Evolutionary conservation across 2,797 vertebrate genomes (phyloP), one percentile per base, ranked within the genome.

Genomic region (Pitangus sulphuratus): DNA sequence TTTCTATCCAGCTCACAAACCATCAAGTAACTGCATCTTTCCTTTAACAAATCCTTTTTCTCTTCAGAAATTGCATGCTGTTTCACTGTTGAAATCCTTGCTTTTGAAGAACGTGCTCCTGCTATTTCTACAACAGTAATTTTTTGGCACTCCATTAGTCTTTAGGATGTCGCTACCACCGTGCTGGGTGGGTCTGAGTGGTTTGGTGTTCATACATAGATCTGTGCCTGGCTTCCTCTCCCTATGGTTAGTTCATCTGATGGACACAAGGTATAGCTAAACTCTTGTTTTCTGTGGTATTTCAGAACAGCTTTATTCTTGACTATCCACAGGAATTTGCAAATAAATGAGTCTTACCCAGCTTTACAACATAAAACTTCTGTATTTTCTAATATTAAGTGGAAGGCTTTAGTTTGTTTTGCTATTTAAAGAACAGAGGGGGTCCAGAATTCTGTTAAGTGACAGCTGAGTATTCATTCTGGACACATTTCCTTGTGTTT

Each of bases 341-440:
- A 69, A 64, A 60, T 62, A 83, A 68, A 62, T 54, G 47, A 48
- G 58, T 60, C 71, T 57, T 82, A 70, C 47, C 17, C 53, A n/a
- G 7, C 35, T 92, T 91, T 95, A 15, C 51, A 82, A 22, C 31
- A 78, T 66, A 87, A 76, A 83, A 33, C 33, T 85, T 90, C 87
- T 54, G 21, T 74, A 31, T 71, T 68, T 84, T 77, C 31, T 54
- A 92, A 7, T 21, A 31, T 48, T 60, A 76, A 86, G 33, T 33
- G n/a, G 48, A 64, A 19, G 19, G 24, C 12, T 90, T 83, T 65
- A 24, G 24, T 88, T 72, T 5, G 0, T n/a, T 89, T 91, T 85
- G 47, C 40, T 91, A 56, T 54, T 96, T 62, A 86, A 95, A 87
- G 78, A 95, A 57, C 84, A 97, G 93, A 97, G 91, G 65, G 93